Conservation (phyloP, 2,888 invertebrate species). For the Drosophila cognata region DNA sequence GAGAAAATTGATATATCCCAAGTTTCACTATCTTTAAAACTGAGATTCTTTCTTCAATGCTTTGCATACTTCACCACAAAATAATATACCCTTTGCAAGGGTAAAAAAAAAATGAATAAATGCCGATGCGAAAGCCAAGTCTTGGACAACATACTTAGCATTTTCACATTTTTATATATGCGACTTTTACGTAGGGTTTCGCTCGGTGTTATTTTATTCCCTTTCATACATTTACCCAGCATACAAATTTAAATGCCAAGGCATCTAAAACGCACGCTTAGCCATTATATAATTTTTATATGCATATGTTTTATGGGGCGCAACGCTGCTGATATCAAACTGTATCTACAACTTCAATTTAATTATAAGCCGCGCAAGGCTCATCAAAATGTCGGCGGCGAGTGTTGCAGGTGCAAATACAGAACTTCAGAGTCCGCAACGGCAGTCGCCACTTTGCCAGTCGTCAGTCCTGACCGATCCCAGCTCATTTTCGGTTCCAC, state of each 20-base stretch:
- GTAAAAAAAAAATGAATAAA: not conserved
- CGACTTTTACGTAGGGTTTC: not conserved
- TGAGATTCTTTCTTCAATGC: not conserved
- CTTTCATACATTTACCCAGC: slow-evolving; percentile 7
- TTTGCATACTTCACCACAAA: not conserved
- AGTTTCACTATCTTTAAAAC: not conserved
- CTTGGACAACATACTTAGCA: not conserved
- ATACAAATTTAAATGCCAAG: slow-evolving; percentile 35
- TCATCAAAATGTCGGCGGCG: slow-evolving; percentile 70
- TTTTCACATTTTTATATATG: not conserved
- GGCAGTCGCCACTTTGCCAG: slow-evolving; percentile 20
- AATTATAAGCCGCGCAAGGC: slow-evolving; percentile 73
- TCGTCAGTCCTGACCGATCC: slow-evolving; percentile 55
- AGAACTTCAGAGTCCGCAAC: slow-evolving; percentile 49
- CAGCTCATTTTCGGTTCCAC: slow-evolving; percentile 78
- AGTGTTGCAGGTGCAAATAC: slow-evolving; percentile 76
- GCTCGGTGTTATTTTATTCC: slow-evolving; percentile 15
- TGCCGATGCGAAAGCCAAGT: not conserved
- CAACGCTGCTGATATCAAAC: slow-evolving; percentile 66
- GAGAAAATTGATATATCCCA: not conserved
- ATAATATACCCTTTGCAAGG: not conserved
- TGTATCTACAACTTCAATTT: slow-evolving; percentile 78
- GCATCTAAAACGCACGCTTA: slow-evolving; percentile 46
- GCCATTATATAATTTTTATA: slow-evolving; percentile 30
- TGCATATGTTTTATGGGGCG: slow-evolving; percentile 67